Percentiles rank a stretch among this genome's conserved stretches.
Evolutionary conservation across 2,888 invertebrate genomes (phyloP).

Genomic region (Aphidius colemani): DNA sequence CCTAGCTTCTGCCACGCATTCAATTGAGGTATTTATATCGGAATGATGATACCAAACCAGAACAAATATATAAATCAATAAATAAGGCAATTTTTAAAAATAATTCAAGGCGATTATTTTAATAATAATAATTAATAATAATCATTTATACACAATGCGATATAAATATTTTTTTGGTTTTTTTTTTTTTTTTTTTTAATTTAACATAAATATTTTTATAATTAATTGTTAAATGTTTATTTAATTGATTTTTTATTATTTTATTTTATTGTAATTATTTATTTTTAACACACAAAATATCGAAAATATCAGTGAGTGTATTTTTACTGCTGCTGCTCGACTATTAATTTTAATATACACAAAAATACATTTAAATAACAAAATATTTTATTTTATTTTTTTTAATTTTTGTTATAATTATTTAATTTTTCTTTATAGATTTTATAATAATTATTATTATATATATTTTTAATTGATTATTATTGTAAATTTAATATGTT

Average conservation of each 20-base stretch:
- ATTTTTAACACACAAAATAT: no score
- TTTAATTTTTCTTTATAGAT: conserved; percentile 1
- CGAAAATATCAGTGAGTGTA: no score
- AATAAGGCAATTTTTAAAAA: background rate
- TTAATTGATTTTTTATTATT: no score
- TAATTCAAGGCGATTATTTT: no score
- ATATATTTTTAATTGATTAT: background rate
- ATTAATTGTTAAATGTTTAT: no score
- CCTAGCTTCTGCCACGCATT: conserved; percentile 60
- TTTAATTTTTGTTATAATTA: conserved; percentile 11
- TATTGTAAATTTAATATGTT: conserved; percentile 26
- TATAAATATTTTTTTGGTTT: no score
- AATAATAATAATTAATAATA: no score
- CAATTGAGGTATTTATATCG: conserved; percentile 58
- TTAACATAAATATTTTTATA: no score
- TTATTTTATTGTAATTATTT: no score
- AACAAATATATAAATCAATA: conserved; percentile 15
- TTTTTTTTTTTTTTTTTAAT: no score
- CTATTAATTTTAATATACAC: background rate
- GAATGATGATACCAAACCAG: conserved; percentile 58
- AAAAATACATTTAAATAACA: background rate
- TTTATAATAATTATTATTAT: conserved; percentile 9
- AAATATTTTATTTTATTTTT: conserved; percentile 32
- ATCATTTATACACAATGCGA: no score
- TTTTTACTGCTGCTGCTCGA: no score